Evolutionary conservation across 2,888 invertebrate genomes (phyloP).

Genomic region (Cordilura impudica): DNA sequence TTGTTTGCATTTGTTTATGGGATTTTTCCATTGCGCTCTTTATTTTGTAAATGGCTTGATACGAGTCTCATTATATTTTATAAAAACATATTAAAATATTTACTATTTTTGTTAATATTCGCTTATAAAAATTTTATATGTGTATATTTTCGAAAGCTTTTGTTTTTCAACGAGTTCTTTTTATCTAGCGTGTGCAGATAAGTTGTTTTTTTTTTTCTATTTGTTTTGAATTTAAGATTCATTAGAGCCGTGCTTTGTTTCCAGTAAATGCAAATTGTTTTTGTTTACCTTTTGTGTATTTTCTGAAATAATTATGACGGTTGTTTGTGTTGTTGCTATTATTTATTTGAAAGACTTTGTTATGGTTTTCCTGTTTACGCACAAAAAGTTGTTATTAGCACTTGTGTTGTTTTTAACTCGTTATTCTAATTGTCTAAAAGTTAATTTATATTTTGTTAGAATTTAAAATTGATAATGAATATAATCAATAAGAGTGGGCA

Average conservation of each 20-base stretch:
- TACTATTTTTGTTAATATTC: background rate
- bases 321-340: background rate
- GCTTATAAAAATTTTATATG: too few relatives aligned
- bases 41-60: background rate
- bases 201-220: background rate
- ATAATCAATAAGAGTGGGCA: too few relatives aligned
- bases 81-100: background rate
- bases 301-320: background rate
- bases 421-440: too few relatives aligned
- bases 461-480: too few relatives aligned
- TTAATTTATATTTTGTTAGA: too few relatives aligned
- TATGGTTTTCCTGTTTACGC: background rate
- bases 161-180: too few relatives aligned
- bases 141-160: too few relatives aligned
- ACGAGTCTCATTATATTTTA: background rate
- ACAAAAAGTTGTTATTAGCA: background rate
- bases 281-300: too few relatives aligned
- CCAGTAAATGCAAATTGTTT: too few relatives aligned
- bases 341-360: background rate
- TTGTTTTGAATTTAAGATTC: background rate
- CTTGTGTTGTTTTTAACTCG: too few relatives aligned
- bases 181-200: background rate
- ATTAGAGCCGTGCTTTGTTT: background rate
- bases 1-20: background rate
- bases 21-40: background rate